A percentile compares a stretch with the other conserved stretches of the same genome.
These are phyloP conservation scores for Leptinotarsa tumamoca DNA, from an alignment of 2,888 invertebrate species.

Conservation along the genomic window DNA sequence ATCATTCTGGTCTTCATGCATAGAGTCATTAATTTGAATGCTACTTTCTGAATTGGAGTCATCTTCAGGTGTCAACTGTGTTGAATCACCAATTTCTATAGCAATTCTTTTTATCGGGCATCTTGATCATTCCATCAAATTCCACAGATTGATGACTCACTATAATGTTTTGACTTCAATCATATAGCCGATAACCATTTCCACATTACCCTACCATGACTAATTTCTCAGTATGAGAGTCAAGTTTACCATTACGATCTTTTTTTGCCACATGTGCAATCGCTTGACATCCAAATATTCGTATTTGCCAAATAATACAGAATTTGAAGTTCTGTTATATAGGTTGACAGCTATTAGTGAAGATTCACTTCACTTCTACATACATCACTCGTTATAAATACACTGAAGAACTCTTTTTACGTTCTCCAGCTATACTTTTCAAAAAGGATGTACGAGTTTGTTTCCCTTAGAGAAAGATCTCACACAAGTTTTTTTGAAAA, in stretches of 20 bases:
- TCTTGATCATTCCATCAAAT: background rate
- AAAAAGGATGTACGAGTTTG: background rate
- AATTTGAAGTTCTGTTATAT: background rate
- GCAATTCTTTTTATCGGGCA: background rate
- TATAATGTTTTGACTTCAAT: background rate
- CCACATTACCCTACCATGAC: background rate
- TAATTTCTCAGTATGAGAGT: too few relatives aligned
- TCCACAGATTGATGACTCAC: background rate
- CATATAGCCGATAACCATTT: slow-evolving; percentile 10
- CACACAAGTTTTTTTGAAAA: too few relatives aligned
- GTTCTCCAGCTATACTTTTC: background rate
- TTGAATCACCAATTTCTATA: slow-evolving; percentile 12
- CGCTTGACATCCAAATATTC: slow-evolving; percentile 49
- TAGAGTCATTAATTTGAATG: background rate
- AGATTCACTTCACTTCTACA: slow-evolving; percentile 43
- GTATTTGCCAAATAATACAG: slow-evolving; percentile 3
- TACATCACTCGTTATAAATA: background rate
- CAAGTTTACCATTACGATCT: too few relatives aligned
- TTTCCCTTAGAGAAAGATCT: background rate
- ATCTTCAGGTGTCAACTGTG: slow-evolving; percentile 8
- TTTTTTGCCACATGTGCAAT: slow-evolving; percentile 41
- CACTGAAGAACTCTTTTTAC: background rate
- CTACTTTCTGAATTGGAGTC: background rate
- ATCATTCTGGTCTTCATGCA: background rate
- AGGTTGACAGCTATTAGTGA: slow-evolving; percentile 41